These are phyloP conservation scores for Dufourea novaeangliae DNA, from an alignment of 1,140 invertebrate species.

Conservation along the genomic window DNA sequence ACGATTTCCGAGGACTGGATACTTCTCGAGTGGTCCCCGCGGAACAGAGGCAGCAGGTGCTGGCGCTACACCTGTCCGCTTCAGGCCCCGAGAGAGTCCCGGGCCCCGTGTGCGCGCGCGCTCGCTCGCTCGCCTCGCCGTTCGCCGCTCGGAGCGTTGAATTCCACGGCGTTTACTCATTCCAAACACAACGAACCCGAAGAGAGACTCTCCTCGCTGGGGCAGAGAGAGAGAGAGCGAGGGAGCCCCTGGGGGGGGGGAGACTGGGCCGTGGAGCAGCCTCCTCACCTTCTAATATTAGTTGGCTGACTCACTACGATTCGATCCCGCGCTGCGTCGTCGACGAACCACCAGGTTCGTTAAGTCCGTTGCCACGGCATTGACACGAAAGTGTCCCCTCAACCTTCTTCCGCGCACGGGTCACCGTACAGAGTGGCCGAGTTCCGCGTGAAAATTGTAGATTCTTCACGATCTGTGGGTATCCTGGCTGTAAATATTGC, in stretches of 20 bases:
- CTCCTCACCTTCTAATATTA: conserved; percentile 69
- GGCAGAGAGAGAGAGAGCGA: conserved; percentile 19
- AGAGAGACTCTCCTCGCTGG: conserved; percentile 63
- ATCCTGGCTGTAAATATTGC: no score
- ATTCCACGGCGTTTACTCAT: conserved; percentile 76
- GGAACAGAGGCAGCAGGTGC: conserved; percentile 68
- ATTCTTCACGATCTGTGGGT: no score
- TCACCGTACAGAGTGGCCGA: neutral
- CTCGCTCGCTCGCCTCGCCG: conserved; percentile 17
- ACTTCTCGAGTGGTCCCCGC: conserved; percentile 1
- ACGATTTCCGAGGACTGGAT: neutral
- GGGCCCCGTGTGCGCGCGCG: conserved; percentile 54
- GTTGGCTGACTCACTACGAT: conserved; percentile 63
- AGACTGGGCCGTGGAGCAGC: conserved; percentile 54
- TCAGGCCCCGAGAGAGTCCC: conserved; percentile 62
- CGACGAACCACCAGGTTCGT: conserved; percentile 13
- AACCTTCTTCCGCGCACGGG: neutral
- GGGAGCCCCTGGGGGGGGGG: conserved; percentile 14
- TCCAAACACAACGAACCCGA: conserved; percentile 70
- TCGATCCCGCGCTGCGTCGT: conserved; percentile 33
- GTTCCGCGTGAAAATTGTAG: neutral
- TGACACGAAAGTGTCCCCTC: conserved; percentile 45
- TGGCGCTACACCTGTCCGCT: conserved; percentile 70
- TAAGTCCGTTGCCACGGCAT: conserved; percentile 58
- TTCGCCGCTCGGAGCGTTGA: conserved; percentile 66